Evolutionary conservation across 2,888 invertebrate species (phyloP), one percentile per base, ranked within the genome.

Genomic region (Smittia aterrima): DNA sequence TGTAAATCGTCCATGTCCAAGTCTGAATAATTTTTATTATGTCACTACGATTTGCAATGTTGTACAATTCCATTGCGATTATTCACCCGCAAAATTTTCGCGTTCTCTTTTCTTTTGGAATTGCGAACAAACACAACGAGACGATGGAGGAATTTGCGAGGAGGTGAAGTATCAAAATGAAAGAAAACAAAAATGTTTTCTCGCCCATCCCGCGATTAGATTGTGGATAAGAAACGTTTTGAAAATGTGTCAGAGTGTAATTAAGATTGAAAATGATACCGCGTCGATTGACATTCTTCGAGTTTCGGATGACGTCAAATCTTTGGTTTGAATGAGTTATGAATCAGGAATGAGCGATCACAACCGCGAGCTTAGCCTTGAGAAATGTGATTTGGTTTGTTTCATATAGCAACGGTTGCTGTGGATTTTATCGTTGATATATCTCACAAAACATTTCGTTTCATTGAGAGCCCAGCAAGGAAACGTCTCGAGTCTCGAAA

Each of bases 11-110:
- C 22, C 58, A 47, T n/a, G 47, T 6, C 38, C 38, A 38, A 38
- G 38, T 3, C 58, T 3, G 22, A 58, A 58, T 22, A 58, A 58
- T 58, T 58, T 58, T 32, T 7, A 40, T 66, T 66, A 66, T 66
- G 66, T 40, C 66, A 66, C 18, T 66, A 16, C 20, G 40, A 32
- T 18, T 38, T 66, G 66, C 64, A 66, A 40, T 18, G 66, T 66
- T 66, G 24, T 7, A 16, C 66, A 38, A 38, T 66, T 66, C 66
- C 66, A 16, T 20, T 18, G 16, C 20, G 66, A 66, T 66, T 38
- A 66, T 20, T 66, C 66, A 66, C 20, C 7, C 27, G 3, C 18
- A n/a, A 18, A 22, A 58, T 2, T 18, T 20, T 58, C 58, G 58
- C 58, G 18, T 58, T 58, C 38, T 13, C 47, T 47, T 32, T 32